Conservation (phyloP, 92 coral and sea anemone species). For the Chrysogorgia sp. region DNA sequence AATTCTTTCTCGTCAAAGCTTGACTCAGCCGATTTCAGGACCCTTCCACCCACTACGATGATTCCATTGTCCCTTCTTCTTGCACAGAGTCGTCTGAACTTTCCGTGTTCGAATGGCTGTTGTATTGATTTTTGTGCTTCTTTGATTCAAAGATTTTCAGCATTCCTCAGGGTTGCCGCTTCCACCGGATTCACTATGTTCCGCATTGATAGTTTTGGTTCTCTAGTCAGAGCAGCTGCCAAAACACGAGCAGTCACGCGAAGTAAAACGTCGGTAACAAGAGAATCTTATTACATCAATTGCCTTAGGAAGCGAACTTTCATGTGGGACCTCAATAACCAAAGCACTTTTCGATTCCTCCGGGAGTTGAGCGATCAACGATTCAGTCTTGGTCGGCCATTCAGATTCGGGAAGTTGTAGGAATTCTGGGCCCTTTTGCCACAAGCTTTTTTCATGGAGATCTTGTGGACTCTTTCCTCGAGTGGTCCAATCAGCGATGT, state of each 20-base stretch:
- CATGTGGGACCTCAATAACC: not conserved
- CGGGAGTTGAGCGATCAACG: slow-evolving; percentile 5
- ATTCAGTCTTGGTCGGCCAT: slow-evolving; percentile 53
- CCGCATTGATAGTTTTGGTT: slow-evolving; percentile 51
- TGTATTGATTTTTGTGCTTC: slow-evolving; percentile 51
- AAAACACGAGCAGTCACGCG: slow-evolving; percentile 63
- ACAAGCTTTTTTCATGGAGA: slow-evolving; percentile 49
- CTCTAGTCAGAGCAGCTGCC: slow-evolving; percentile 33
- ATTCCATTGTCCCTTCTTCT: slow-evolving; percentile 53
- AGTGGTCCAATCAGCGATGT: slow-evolving; percentile 67
- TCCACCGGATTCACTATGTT: slow-evolving; percentile 39
- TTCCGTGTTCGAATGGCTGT: slow-evolving; percentile 51
- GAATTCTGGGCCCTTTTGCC: slow-evolving; percentile 71
- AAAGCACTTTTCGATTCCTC: slow-evolving; percentile 30
- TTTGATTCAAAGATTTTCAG: slow-evolving; percentile 67
- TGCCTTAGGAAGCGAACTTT: not conserved
- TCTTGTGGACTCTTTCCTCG: slow-evolving; percentile 64
- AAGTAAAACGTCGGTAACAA: slow-evolving; percentile 37
- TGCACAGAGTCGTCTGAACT: slow-evolving; percentile 67
- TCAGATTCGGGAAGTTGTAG: slow-evolving; percentile 48
- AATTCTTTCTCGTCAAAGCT: slow-evolving; percentile 60
- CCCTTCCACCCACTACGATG: slow-evolving; percentile 63
- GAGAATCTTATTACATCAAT: slow-evolving; percentile 51
- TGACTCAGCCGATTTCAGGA: slow-evolving; percentile 57
- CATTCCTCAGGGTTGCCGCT: slow-evolving; percentile 37